A percentile compares a stretch with the other conserved stretches of the same genome.
phyloP scores from a whole-genome alignment of 2,797 vertebrate species.

The Buphagus erythrorhynchus region DNA sequence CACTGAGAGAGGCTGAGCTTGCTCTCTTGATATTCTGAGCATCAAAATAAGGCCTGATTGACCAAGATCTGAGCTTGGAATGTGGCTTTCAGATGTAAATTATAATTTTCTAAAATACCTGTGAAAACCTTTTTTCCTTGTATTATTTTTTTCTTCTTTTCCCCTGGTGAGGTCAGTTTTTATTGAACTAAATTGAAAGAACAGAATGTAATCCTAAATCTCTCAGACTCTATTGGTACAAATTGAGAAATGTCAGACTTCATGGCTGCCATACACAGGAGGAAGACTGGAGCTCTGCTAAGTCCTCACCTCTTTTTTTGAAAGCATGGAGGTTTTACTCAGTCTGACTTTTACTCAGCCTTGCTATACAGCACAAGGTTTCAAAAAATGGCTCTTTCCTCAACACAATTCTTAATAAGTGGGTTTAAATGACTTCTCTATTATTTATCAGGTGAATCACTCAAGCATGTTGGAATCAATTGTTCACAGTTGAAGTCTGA shows the following conservation, averaged over 20 bases:
- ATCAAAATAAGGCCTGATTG: not conserved
- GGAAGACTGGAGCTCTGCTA: not conserved
- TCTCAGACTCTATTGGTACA: not conserved
- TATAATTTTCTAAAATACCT: not conserved
- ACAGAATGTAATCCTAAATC: not conserved
- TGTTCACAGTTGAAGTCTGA: not conserved
- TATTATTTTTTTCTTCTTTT: not conserved
- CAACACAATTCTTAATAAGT: not conserved
- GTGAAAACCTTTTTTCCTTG: not conserved
- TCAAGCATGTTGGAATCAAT: not conserved
- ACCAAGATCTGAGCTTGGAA: not conserved
- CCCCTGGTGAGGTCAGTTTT: not conserved
- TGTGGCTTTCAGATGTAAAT: rapidly evolving
- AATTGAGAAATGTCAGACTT: not conserved
- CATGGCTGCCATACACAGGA: not conserved
- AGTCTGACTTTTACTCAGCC: not conserved
- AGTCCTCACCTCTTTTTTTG: not conserved
- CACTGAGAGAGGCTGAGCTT: not conserved
- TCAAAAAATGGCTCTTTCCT: not conserved
- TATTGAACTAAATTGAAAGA: not conserved
- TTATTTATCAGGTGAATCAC: not conserved
- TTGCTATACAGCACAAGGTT: not conserved
- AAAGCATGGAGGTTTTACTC: not conserved
- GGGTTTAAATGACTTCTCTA: not conserved
- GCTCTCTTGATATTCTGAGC: not conserved